Evolutionary conservation across 2,113 vertebrate genomes (phyloP).

Genomic region (Agapornis roseicollis): DNA sequence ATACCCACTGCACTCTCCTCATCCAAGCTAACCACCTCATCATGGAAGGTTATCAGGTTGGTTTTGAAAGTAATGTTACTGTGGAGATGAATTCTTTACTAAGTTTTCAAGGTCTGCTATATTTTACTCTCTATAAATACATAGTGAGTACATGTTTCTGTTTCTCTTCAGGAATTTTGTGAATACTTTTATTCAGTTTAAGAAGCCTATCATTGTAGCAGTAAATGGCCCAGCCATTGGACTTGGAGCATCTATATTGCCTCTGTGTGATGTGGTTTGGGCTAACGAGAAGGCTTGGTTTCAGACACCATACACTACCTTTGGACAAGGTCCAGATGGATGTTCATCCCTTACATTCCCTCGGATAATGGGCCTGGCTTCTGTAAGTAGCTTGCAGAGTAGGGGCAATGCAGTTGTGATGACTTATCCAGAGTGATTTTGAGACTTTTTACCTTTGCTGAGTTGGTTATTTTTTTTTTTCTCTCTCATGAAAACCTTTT

Average conservation of each 20-base stretch:
- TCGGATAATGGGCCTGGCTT: conserved; percentile 93
- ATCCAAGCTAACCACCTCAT: background rate
- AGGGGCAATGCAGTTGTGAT: background rate
- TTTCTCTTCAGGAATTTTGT: conserved; percentile 88
- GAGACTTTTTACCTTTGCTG: background rate
- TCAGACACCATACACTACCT: conserved; percentile 94
- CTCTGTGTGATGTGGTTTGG: conserved; percentile 97
- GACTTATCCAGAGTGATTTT: background rate
- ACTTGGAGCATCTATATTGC: conserved; percentile 92
- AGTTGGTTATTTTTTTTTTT: background rate
- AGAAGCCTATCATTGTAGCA: conserved; percentile 96
- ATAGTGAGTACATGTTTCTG: conserved; percentile 62
- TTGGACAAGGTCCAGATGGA: conserved; percentile 94
- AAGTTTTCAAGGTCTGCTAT: background rate
- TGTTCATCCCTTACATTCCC: conserved; percentile 95
- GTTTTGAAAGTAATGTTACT: background rate
- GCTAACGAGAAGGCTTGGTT: conserved; percentile 99
- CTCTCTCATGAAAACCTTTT: background rate
- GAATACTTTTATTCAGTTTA: conserved; percentile 98
- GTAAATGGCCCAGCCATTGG: conserved; percentile 95
- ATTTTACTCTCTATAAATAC: conserved; percentile 7
- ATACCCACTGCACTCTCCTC: background rate
- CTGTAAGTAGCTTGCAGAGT: conserved; percentile 83
- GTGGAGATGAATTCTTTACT: background rate
- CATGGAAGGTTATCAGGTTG: background rate